Evolutionary conservation across 2,888 invertebrate genomes (phyloP), one percentile per base, ranked within the genome.

Genomic region (Cephus rjabovi): DNA sequence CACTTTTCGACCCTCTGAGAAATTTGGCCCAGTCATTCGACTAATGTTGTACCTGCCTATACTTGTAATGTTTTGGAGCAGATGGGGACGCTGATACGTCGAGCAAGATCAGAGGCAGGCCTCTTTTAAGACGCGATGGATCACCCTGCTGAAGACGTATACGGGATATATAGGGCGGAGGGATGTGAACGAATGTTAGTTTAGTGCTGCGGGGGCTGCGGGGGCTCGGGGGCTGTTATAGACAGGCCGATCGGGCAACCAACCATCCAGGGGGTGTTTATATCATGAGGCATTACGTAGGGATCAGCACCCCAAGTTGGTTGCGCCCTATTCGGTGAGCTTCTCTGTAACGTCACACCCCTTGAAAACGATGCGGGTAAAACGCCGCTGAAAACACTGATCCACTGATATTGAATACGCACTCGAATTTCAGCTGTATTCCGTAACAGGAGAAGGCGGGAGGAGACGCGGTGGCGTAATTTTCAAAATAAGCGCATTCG

Each of bases 241-340:
- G 23, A 56, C 56, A 56, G 56, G 23, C 9, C 56, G 56, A 56
- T 56, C 56, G 23, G 56, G 23, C 56, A 56, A 56, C 56, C 56
- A 9, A 56, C 23, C 56, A 77, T 75, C 82, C 83, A 77, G 77
- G 71, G 80, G 83, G 80, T 82, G 79, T 82, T 83, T 83, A 84
- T 82, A 83, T 84, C 81, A 84, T 82, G 79, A 79, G 79, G 80
- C 76, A 82, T 82, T 82, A 84, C 76, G 76, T 77, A 75, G 77
- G 78, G 78, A 79, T 80, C 78, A 75, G 69, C 76, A 78, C 80
- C 80, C 81, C 79, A 70, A 76, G 69, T 75, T 81, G 74, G 75
- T 79, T 23, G 56, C 56, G 6, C 56, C 56, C 56, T 56, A 56
- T 23, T 56, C 56, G 56, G 23, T 56, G 56, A 56, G 56, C 56